These are phyloP conservation scores for Diceros bicornis DNA, from an alignment of 2,797 vertebrate species.

Conservation along the genomic window DNA sequence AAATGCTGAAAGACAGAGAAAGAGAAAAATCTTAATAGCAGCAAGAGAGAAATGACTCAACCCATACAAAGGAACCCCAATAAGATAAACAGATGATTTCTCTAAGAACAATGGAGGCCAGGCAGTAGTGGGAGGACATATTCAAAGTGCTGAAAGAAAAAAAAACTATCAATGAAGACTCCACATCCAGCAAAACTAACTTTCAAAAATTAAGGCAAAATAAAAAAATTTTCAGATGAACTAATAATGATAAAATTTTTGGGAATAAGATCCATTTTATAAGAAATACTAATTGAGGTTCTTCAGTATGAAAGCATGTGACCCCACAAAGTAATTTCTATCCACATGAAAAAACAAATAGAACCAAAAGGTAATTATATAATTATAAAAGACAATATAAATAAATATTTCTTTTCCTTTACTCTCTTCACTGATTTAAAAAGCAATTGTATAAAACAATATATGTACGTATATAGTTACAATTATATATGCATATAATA, in stretches of 20 bases:
- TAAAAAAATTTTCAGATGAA: neutral
- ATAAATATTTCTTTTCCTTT: slow-evolving; percentile 36
- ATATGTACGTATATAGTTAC: no score
- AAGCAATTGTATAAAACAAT: neutral
- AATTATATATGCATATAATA: no score
- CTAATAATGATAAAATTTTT: neutral
- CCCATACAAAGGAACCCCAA: neutral
- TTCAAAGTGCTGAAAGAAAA: neutral
- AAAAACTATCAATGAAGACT: slow-evolving; percentile 3
- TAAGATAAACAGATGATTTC: slow-evolving; percentile 7
- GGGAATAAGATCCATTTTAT: neutral
- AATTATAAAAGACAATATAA: slow-evolving; percentile 29
- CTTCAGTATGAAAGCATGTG: slow-evolving; percentile 7
- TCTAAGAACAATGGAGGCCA: slow-evolving; percentile 8
- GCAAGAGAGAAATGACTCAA: neutral
- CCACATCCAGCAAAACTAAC: neutral
- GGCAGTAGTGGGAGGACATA: neutral
- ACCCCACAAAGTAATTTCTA: neutral
- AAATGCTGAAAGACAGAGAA: neutral
- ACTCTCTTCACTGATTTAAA: neutral
- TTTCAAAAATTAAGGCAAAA: slow-evolving; percentile 54
- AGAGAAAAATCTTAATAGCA: slow-evolving; percentile 7
- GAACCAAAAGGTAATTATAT: neutral
- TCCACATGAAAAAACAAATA: neutral
- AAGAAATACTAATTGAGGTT: slow-evolving; percentile 38